Percentiles rank a stretch among this genome's conserved stretches.
Evolutionary conservation across 1,140 invertebrate genomes (phyloP).

Genomic region (Mamestra configurata): DNA sequence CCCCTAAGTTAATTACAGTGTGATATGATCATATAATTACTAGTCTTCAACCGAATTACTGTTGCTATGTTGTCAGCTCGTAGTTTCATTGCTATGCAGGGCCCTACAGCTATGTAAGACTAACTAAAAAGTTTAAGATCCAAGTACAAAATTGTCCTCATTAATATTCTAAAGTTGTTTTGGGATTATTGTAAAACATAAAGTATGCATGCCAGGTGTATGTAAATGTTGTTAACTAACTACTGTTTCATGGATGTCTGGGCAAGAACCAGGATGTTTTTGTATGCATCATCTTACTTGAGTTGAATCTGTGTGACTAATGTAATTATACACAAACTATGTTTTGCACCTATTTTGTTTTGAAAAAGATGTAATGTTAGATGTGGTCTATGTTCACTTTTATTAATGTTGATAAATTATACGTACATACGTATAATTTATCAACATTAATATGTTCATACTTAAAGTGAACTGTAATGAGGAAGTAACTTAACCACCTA

Average conservation of each 20-base stretch:
- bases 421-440: no score
- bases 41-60: neutral
- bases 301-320: neutral
- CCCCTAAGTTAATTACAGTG: slow-evolving; percentile 16
- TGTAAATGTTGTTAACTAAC: slow-evolving; percentile 32
- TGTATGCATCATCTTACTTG: neutral
- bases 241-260: slow-evolving; percentile 13
- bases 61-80: neutral
- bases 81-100: neutral
- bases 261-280: slow-evolving; percentile 15
- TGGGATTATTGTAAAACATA: slow-evolving; percentile 27
- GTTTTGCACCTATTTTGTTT: neutral
- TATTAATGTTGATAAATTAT: neutral
- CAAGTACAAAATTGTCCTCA: slow-evolving; percentile 19
- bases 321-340: neutral
- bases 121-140: neutral
- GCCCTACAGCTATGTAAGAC: neutral
- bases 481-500: no score
- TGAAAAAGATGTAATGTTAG: neutral
- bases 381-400: neutral
- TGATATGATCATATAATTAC: slow-evolving; percentile 33
- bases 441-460: no score
- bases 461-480: no score
- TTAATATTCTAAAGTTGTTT: slow-evolving; percentile 37
- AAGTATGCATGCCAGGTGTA: slow-evolving; percentile 29